phyloP scores from a whole-genome alignment of 2,113 vertebrate species.

The Redunca redunca region DNA sequence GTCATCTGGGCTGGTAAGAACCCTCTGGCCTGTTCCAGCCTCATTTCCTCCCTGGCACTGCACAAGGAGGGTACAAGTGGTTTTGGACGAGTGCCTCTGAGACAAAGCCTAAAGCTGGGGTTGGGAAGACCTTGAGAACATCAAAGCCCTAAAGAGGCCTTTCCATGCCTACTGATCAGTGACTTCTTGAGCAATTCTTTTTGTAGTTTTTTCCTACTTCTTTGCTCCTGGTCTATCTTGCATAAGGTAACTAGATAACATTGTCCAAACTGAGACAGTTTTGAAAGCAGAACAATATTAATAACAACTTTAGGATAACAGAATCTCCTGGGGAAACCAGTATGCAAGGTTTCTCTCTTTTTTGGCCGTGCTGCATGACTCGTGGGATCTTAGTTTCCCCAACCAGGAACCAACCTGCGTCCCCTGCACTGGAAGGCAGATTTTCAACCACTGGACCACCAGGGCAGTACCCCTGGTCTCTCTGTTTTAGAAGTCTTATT shows the following conservation, averaged over 20 bases:
- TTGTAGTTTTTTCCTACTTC: background rate
- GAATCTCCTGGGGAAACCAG: background rate
- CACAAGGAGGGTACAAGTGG: background rate
- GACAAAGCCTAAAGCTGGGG: background rate
- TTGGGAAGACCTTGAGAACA: too few species aligned
- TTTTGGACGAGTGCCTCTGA: background rate
- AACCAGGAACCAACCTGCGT: background rate
- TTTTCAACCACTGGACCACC: background rate
- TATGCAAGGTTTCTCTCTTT: background rate
- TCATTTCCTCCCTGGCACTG: background rate
- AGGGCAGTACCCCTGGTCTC: background rate
- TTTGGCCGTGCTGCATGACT: rapidly evolving
- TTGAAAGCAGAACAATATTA: background rate
- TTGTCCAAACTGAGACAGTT: background rate
- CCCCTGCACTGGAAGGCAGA: background rate
- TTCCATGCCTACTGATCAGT: background rate
- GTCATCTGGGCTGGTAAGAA: background rate
- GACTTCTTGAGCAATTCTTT: background rate
- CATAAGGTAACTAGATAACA: background rate
- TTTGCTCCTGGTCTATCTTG: background rate
- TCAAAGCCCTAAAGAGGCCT: background rate
- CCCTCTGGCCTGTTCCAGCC: background rate
- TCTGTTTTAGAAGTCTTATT: background rate
- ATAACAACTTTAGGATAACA: background rate
- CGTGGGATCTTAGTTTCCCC: background rate